These are phyloP conservation scores for Dryobotodes eremita DNA, from an alignment of 2,888 invertebrate species.

Conservation along the genomic window DNA sequence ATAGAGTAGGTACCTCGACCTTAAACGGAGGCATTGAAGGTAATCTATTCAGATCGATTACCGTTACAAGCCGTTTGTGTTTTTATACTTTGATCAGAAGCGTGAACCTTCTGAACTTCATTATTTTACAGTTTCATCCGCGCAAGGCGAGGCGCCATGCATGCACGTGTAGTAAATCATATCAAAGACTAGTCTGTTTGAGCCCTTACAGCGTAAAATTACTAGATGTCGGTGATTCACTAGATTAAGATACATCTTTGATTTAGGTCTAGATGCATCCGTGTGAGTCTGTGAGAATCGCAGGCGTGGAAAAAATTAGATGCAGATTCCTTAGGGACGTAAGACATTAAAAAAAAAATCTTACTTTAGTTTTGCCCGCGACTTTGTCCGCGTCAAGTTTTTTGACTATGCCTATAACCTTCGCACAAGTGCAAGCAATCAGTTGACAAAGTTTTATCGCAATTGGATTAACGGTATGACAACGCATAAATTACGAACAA, in stretches of 20 bases:
- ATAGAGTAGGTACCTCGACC: neutral
- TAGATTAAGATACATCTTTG: constrained; percentile 33
- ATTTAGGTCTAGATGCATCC: constrained; percentile 43
- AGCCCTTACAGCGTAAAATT: constrained; percentile 52
- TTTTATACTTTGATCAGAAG: neutral
- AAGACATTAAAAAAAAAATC: too few species aligned
- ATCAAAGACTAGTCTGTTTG: constrained; percentile 56
- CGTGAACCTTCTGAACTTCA: constrained; percentile 24
- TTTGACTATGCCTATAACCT: neutral
- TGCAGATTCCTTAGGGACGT: neutral
- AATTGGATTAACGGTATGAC: too few species aligned
- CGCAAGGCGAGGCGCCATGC: constrained; percentile 44
- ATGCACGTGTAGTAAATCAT: constrained; percentile 57
- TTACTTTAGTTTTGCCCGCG: too few species aligned
- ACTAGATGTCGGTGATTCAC: constrained; percentile 47
- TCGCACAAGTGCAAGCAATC: neutral
- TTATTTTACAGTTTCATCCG: neutral
- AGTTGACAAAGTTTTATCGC: neutral
- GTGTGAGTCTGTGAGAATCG: constrained; percentile 47
- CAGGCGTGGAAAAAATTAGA: constrained; percentile 19
- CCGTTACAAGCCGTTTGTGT: neutral
- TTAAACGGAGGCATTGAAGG: neutral
- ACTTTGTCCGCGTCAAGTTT: neutral
- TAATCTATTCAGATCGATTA: neutral
- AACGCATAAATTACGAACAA: too few species aligned